Evolutionary conservation across 2,113 vertebrate species (phyloP).

Genomic region (Melanocharis versteri): DNA sequence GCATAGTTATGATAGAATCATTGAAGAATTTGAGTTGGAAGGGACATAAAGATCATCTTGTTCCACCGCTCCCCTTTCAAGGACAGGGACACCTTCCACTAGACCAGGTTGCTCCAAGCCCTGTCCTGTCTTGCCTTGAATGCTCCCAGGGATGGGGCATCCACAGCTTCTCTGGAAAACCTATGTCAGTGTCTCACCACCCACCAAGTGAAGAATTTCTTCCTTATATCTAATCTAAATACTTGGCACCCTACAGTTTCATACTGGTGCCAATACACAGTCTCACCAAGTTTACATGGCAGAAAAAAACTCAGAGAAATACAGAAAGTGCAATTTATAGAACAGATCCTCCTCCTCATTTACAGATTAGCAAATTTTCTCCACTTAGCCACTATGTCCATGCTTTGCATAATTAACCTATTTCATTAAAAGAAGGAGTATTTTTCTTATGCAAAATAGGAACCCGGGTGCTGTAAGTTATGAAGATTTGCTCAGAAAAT

Average conservation of each 20-base stretch:
- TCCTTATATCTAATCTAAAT: neutral
- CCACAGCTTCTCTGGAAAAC: neutral
- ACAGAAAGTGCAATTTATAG: neutral
- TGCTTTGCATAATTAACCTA: neutral
- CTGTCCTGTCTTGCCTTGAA: neutral
- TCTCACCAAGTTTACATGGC: neutral
- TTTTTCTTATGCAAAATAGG: neutral
- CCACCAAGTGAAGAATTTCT: neutral
- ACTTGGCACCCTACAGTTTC: neutral
- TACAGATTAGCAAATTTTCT: neutral
- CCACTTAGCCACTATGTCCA: neutral
- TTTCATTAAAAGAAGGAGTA: neutral
- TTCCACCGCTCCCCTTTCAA: neutral
- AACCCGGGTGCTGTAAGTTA: neutral
- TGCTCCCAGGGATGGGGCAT: neutral
- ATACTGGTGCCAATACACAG: rapidly evolving
- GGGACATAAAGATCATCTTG: neutral
- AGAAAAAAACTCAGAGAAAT: neutral
- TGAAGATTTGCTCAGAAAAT: constrained; percentile 32
- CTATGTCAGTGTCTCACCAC: neutral
- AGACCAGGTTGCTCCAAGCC: neutral
- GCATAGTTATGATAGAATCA: neutral
- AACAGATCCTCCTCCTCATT: neutral
- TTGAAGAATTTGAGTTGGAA: neutral
- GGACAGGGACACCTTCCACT: neutral